A percentile compares a stretch with the other conserved stretches of the same genome.
Evolutionary conservation across 2,113 vertebrate genomes (phyloP).

Genomic region (Crotalus helleri): DNA sequence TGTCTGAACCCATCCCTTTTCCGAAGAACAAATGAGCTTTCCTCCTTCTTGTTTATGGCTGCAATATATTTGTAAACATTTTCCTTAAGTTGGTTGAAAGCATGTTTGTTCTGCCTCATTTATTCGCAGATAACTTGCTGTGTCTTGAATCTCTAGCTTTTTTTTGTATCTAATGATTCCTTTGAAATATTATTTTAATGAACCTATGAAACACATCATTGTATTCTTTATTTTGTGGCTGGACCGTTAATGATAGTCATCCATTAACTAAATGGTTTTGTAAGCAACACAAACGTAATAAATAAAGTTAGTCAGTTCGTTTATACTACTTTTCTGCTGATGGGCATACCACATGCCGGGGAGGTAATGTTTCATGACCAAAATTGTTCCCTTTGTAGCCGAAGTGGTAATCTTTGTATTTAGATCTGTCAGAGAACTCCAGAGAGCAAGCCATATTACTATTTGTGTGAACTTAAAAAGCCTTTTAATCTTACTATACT

Average conservation of each 20-base stretch:
- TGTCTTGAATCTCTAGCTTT: slow-evolving; percentile 78
- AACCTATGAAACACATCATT: slow-evolving; percentile 86
- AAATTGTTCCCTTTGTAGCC: slow-evolving; percentile 71
- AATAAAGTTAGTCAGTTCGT: slow-evolving; percentile 77
- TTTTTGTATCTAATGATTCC: slow-evolving; percentile 78
- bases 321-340: slow-evolving; percentile 79
- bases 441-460: slow-evolving; percentile 45
- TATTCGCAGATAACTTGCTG: slow-evolving; percentile 82
- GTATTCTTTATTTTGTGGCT: slow-evolving; percentile 82
- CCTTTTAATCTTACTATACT: slow-evolving; percentile 32
- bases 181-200: slow-evolving; percentile 91
- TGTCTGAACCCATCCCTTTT: background rate
- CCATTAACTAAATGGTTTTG: slow-evolving; percentile 93
- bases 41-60: slow-evolving; percentile 63
- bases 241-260: slow-evolving; percentile 88
- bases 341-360: slow-evolving; percentile 72
- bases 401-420: slow-evolving; percentile 60
- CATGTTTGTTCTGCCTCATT: slow-evolving; percentile 85
- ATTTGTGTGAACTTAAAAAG: slow-evolving; percentile 35
- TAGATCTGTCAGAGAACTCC: slow-evolving; percentile 50
- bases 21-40: slow-evolving; percentile 55
- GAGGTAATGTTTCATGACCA: slow-evolving; percentile 83
- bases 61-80: slow-evolving; percentile 76
- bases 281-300: slow-evolving; percentile 85
- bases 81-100: slow-evolving; percentile 77